phyloP scores from a whole-genome alignment of 2,797 vertebrate species.

The Crocidura indochinensis region DNA sequence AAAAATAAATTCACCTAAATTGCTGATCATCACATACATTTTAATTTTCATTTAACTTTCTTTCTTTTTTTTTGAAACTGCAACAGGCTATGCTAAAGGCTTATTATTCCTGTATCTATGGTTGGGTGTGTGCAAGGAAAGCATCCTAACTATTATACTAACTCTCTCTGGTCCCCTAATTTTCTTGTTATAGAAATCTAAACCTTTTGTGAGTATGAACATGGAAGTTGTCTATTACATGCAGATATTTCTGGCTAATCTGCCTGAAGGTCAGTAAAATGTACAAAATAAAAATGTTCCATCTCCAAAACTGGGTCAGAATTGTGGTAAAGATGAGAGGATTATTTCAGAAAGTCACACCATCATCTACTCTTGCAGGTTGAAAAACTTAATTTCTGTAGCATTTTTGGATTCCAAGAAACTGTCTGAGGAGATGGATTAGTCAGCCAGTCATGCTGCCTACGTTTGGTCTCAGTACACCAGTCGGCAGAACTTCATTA shows the following conservation, averaged over 20 bases:
- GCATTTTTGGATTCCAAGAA: constrained; percentile 24
- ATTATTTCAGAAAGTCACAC: constrained; percentile 72
- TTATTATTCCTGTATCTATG: too few relatives aligned
- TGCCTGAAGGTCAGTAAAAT: constrained; percentile 68
- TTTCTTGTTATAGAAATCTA: constrained; percentile 74
- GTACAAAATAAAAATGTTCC: constrained; percentile 60
- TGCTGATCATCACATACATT: constrained; percentile 13
- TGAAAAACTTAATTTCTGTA: constrained; percentile 64
- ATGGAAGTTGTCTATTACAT: constrained; percentile 77
- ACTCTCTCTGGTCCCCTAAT: not conserved
- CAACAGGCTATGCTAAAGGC: too few relatives aligned
- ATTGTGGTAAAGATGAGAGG: constrained; percentile 75
- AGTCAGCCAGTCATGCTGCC: not conserved
- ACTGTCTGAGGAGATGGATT: constrained; percentile 55
- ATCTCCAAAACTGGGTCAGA: constrained; percentile 67
- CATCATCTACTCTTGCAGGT: constrained; percentile 71
- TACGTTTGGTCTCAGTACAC: not conserved
- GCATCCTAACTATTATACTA: too few relatives aligned
- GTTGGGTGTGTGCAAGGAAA: too few relatives aligned
- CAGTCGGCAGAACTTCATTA: constrained; percentile 41
- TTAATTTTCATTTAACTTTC: constrained; percentile 69
- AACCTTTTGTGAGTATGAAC: constrained; percentile 65
- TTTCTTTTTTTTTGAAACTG: too few relatives aligned
- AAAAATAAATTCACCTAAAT: constrained; percentile 59
- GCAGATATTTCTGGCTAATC: constrained; percentile 68